Base-by-base conservation (phyloP, 2,888 invertebrate genomes). In the Aleiodes alternator region DNA sequence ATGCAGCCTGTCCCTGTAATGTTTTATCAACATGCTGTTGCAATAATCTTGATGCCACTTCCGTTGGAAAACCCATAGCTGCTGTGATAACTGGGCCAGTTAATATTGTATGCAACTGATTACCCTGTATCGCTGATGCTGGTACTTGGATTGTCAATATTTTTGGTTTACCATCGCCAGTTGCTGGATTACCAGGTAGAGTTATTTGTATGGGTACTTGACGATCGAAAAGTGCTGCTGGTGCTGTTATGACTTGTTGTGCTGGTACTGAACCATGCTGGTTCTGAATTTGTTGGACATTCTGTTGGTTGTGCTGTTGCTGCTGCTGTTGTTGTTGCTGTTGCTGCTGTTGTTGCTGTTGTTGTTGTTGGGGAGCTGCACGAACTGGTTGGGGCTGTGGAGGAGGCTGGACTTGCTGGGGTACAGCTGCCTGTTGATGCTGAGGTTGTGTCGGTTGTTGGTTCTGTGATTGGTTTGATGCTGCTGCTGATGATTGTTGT, bases 141-240 rank as follows among this genome's bases (percentile, higher is more conserved):
- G 97, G 96, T 84, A 97, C 96, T 90, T 96, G 96, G 87, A 97
- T 96, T n/a, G 96, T 96, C 76, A 97, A 92, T 59, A 96, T 93
- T 78, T 96, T 93, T 34, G 93, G 93, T 81, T 93, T 90, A 23
- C 94, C 92, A 79, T 94, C 94, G 0, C 93, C 92, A 48, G 93
- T 92, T 7, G 95, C 95, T 1, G 95, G 93, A 86, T 95, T 95
- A 55, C 95, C 93, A 3, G 96, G 96, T 84, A 97, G 90, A 0
- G 96, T 97, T 76, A 97, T 94, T 90, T 95, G 93, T 73, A 90
- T 88, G 51, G 89, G 88, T 48, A 90, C 88, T 84, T 90, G 90
- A 74, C 92, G 90, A 80, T 92, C 92, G 74, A 91, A 83, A 50
- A 91, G 89, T 48, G 91, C 90, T 38, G 90, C 87, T 71, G 90